Evolutionary conservation across 2,888 invertebrate species (phyloP).

Genomic region (Melipona beecheii): DNA sequence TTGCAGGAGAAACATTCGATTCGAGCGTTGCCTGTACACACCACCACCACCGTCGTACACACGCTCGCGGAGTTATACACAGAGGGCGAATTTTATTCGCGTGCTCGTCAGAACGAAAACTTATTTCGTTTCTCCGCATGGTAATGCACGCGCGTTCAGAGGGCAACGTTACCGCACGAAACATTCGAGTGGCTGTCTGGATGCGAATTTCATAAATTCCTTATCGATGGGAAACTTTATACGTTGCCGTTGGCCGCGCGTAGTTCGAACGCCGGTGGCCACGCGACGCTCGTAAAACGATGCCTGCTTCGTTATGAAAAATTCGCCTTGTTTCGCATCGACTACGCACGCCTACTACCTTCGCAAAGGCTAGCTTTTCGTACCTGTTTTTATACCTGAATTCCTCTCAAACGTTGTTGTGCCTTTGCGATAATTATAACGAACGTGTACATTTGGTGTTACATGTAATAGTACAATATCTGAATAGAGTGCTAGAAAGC

Average conservation of each 20-base stretch:
- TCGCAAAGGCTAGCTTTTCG: not conserved
- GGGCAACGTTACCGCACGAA: slow-evolving; percentile 19
- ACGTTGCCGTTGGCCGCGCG: slow-evolving; percentile 23
- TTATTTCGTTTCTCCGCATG: slow-evolving; percentile 28
- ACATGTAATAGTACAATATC: too few species aligned
- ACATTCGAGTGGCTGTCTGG: slow-evolving; percentile 28
- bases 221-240: slow-evolving; percentile 45
- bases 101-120: slow-evolving; percentile 4
- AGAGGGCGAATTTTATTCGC: slow-evolving; percentile 29
- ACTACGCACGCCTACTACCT: not conserved
- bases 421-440: too few species aligned
- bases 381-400: too few species aligned
- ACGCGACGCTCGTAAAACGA: slow-evolving; percentile 38
- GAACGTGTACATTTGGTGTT: too few species aligned
- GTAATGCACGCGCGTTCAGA: slow-evolving; percentile 5
- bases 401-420: too few species aligned
- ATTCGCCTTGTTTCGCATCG: slow-evolving; percentile 34
- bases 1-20: not conserved
- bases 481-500: too few species aligned
- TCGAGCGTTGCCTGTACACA: not conserved
- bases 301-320: slow-evolving; percentile 48
- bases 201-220: slow-evolving; percentile 51
- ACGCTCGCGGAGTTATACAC: not conserved
- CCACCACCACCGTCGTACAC: not conserved
- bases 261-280: not conserved